Conservation (phyloP, 2,888 invertebrate genomes). For the Nomada ruficornis region DNA sequence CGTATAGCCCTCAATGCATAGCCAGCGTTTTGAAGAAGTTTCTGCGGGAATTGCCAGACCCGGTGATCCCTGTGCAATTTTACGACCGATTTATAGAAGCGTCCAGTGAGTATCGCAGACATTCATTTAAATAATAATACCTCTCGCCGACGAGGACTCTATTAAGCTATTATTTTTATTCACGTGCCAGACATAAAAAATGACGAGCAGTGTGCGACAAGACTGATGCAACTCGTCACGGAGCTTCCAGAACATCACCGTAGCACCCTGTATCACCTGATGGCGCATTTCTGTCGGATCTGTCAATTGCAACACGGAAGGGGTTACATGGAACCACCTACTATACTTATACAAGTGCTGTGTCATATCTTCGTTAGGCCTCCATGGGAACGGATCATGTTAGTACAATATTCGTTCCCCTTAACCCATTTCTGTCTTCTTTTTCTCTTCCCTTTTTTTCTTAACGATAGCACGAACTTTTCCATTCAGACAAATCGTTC, state of each 20-base stretch:
- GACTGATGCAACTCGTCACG: conserved; percentile 86
- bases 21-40: conserved; percentile 89
- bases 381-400: conserved; percentile 92
- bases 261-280: conserved; percentile 87
- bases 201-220: conserved; percentile 86
- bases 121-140: background rate
- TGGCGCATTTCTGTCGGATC: conserved; percentile 90
- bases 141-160: background rate
- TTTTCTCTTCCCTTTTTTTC: background rate
- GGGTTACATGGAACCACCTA: conserved; percentile 88
- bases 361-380: conserved; percentile 90
- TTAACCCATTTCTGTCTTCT: background rate
- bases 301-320: conserved; percentile 88
- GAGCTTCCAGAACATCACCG: conserved; percentile 89
- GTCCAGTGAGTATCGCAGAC: conserved; percentile 81
- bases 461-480: conserved; percentile 74
- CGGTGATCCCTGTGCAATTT: conserved; percentile 90
- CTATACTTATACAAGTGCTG: conserved; percentile 89
- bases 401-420: conserved; percentile 69
- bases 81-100: conserved; percentile 90
- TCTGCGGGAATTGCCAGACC: conserved; percentile 90
- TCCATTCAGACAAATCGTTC: conserved; percentile 88
- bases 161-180: background rate
- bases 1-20: conserved; percentile 86
- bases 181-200: conserved; percentile 83